A percentile compares a stretch with the other conserved stretches of the same genome.
Conservation (phyloP, 2,113 vertebrate species). For the Oenanthe oenanthe region DNA sequence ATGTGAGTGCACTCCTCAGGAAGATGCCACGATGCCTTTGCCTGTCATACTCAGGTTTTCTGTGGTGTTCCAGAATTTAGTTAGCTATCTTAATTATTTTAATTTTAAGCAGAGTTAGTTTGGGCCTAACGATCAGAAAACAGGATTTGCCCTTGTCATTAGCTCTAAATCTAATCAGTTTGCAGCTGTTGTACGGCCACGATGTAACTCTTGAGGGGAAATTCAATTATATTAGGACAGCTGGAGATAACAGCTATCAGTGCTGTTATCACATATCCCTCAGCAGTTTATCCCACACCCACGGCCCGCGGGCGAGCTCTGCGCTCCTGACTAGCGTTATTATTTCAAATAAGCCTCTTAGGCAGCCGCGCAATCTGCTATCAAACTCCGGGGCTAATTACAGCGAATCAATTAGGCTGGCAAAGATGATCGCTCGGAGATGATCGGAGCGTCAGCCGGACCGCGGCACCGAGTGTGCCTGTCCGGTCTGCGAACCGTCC, state of each 20-base stretch:
- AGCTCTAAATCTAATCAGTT: conserved; percentile 45
- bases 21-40: not conserved
- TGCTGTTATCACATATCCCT: not conserved
- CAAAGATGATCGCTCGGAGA: not conserved
- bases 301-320: not conserved
- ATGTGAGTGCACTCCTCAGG: not conserved
- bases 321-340: not conserved
- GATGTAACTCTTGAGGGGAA: conserved; percentile 15
- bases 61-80: not conserved
- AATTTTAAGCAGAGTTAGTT: conserved; percentile 22
- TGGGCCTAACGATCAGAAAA: conserved; percentile 39
- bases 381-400: not conserved
- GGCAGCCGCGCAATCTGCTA: not conserved
- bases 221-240: conserved; percentile 55
- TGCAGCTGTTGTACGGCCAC: conserved; percentile 26
- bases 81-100: not conserved
- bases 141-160: conserved; percentile 33
- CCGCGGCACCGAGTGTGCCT: not conserved
- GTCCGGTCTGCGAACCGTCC: not conserved
- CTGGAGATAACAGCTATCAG: conserved; percentile 14
- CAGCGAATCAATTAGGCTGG: not conserved
- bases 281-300: not conserved
- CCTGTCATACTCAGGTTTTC: not conserved
- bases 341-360: conserved; percentile 49
- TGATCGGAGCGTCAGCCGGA: too few relatives aligned